Conservation (phyloP, 2,888 invertebrate genomes). For the Linnaemya tessellans region DNA sequence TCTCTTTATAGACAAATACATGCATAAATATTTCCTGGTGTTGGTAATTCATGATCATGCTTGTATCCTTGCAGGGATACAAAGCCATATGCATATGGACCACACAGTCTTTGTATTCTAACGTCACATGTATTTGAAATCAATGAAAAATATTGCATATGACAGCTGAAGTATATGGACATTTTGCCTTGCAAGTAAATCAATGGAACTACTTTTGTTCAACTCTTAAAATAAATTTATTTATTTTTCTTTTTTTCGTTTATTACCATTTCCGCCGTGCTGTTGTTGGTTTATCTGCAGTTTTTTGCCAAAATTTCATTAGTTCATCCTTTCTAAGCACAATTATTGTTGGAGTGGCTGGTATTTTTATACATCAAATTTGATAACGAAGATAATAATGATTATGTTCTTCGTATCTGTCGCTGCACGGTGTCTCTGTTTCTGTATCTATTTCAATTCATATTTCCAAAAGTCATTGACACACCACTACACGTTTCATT, state of each 20-base stretch:
- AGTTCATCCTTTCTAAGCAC: constrained; percentile 34
- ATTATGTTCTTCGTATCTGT: not conserved
- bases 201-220: constrained; percentile 55
- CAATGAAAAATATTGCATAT: constrained; percentile 62
- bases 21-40: constrained; percentile 5
- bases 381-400: constrained; percentile 22
- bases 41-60: constrained; percentile 51
- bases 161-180: constrained; percentile 52
- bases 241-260: not conserved
- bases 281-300: not conserved
- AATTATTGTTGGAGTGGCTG: constrained; percentile 26
- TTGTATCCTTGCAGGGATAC: not conserved
- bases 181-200: constrained; percentile 46
- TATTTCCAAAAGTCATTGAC: constrained; percentile 62
- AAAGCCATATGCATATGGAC: not conserved
- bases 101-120: not conserved
- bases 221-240: constrained; percentile 2
- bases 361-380: constrained; percentile 28
- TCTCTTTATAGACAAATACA: not conserved
- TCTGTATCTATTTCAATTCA: constrained; percentile 6
- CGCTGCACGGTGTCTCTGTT: not conserved
- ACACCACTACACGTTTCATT: constrained; percentile 23
- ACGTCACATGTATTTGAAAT: constrained; percentile 45
- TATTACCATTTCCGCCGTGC: not conserved
- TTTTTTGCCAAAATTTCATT: constrained; percentile 62